These are phyloP conservation scores for Auanema freiburgensis DNA, from an alignment of 2,888 invertebrate species.

Conservation along the genomic window DNA sequence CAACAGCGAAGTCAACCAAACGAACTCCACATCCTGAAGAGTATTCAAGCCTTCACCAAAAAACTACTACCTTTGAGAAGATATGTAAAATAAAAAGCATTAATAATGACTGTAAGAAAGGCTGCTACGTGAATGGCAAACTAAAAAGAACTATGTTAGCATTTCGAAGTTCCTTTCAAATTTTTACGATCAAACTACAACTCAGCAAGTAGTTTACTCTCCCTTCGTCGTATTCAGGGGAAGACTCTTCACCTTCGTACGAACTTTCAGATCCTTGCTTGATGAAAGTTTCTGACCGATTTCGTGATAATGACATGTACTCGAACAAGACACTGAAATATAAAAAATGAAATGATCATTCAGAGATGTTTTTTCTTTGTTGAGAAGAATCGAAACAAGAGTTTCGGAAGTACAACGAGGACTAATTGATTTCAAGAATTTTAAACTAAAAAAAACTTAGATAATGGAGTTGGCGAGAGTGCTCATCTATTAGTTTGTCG, in stretches of 20 bases:
- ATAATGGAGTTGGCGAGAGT: background rate
- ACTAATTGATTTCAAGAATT: background rate
- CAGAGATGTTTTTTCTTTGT: no score
- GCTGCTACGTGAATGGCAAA: background rate
- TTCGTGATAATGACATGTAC: background rate
- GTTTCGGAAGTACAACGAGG: no score
- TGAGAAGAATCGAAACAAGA: no score
- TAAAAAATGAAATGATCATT: background rate
- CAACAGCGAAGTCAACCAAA: no score
- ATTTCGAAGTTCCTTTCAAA: background rate
- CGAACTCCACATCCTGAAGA: no score
- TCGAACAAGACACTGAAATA: background rate
- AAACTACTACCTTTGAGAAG: no score
- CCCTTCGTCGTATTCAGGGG: background rate
- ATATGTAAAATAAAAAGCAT: no score
- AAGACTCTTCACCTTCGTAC: background rate
- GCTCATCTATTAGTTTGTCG: background rate
- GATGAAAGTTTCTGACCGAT: background rate
- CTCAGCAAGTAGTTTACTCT: no score
- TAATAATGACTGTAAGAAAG: no score
- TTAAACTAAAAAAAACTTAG: background rate
- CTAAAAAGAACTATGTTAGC: background rate
- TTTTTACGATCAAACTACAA: no score
- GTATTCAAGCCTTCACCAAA: no score
- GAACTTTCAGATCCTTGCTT: slow-evolving; percentile 3